A percentile compares a stretch with the other conserved stretches of the same genome.
These are phyloP conservation scores for Pimpla rufipes DNA, from an alignment of 2,888 invertebrate genomes.

Conservation along the genomic window DNA sequence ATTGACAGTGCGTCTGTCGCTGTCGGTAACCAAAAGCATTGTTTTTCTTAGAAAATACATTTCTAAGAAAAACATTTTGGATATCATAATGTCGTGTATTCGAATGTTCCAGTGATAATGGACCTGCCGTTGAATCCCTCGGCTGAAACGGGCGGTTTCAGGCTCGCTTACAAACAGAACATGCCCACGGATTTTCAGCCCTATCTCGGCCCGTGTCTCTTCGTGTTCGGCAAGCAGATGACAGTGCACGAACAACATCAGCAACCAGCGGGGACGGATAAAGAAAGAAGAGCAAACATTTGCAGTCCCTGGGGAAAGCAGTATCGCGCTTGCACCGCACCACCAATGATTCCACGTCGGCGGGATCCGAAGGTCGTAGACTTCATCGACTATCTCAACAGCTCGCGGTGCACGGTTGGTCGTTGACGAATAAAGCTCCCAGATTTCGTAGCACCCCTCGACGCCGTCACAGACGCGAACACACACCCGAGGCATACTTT, in stretches of 20 bases:
- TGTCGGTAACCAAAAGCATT: too few species aligned
- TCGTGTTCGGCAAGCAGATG: slow-evolving; percentile 88
- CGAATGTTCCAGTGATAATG: slow-evolving; percentile 89
- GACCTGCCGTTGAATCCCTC: slow-evolving; percentile 90
- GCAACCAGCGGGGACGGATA: slow-evolving; percentile 84
- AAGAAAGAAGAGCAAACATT: slow-evolving; percentile 67
- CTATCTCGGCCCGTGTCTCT: slow-evolving; percentile 91
- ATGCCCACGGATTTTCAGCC: slow-evolving; percentile 90
- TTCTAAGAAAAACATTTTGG: background rate
- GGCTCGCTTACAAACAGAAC: slow-evolving; percentile 91
- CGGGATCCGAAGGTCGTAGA: slow-evolving; percentile 78
- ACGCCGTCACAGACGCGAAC: background rate
- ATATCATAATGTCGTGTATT: slow-evolving; percentile 11
- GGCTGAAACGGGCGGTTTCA: slow-evolving; percentile 93
- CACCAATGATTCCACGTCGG: slow-evolving; percentile 74
- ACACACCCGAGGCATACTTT: slow-evolving; percentile 7
- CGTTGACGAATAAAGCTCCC: slow-evolving; percentile 46
- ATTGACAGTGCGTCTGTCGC: too few species aligned
- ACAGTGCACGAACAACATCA: slow-evolving; percentile 84
- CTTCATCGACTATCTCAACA: slow-evolving; percentile 78
- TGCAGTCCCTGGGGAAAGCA: slow-evolving; percentile 72
- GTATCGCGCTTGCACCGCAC: slow-evolving; percentile 78
- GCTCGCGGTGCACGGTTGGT: slow-evolving; percentile 70
- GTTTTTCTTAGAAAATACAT: too few species aligned
- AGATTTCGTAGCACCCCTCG: slow-evolving; percentile 11